phyloP scores from a whole-genome alignment of 2,888 invertebrate genomes.

The Cryptus viduatorius region DNA sequence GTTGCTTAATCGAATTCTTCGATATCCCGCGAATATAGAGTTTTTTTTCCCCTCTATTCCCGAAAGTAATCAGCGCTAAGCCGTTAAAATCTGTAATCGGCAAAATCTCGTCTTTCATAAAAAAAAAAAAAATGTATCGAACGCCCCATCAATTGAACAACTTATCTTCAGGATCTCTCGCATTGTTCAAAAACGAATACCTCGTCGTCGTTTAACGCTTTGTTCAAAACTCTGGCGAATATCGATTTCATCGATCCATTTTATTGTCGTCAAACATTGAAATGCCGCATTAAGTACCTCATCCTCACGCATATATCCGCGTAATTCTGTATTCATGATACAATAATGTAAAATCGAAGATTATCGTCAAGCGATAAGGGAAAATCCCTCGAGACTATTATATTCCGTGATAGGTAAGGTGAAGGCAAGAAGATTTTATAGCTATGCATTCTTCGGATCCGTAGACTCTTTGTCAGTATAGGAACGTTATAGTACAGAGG shows the following conservation, averaged over 20 bases:
- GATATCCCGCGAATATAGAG: background rate
- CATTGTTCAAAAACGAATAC: background rate
- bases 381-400: conserved; percentile 26
- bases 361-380: conserved; percentile 24
- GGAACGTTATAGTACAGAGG: background rate
- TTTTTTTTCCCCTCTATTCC: background rate
- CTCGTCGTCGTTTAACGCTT: background rate
- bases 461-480: conserved; percentile 20
- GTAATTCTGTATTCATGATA: background rate
- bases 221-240: background rate
- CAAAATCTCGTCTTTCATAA: background rate
- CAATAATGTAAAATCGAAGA: background rate
- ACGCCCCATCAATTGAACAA: background rate
- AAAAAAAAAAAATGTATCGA: background rate
- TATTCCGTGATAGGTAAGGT: background rate
- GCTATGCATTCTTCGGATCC: conserved; percentile 26
- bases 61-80: background rate
- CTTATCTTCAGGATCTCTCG: background rate
- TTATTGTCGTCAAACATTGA: conserved; percentile 1
- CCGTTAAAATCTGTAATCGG: background rate
- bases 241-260: background rate
- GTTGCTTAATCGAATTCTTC: conserved; percentile 27
- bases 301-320: background rate
- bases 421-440: conserved; percentile 46
- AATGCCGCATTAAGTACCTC: background rate